Evolutionary conservation across 2,113 vertebrate genomes (phyloP).

Genomic region (Illadopsis cleaveri): DNA sequence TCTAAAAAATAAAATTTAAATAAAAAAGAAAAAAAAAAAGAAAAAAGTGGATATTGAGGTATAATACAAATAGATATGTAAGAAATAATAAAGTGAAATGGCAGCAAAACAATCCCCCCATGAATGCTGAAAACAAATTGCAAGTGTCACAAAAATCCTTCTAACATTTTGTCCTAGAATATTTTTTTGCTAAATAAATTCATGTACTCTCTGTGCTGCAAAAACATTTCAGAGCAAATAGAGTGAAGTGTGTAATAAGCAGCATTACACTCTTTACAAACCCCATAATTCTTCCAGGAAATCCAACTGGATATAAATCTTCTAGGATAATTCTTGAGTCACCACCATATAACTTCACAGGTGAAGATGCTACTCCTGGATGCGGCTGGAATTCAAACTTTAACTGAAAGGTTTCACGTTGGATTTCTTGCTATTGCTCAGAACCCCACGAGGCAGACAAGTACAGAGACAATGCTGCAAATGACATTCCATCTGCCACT

Average conservation of each 20-base stretch:
- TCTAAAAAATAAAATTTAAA: constrained; percentile 71
- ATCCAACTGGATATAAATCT: not conserved
- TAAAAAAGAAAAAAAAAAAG: not conserved
- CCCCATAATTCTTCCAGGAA: not conserved
- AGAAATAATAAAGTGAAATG: constrained; percentile 5
- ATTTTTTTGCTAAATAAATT: not conserved
- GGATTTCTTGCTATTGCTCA: not conserved
- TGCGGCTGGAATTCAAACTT: not conserved
- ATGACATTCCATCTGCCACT: not conserved
- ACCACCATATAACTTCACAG: not conserved
- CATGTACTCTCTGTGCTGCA: not conserved
- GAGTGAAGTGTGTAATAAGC: not conserved
- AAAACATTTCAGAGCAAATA: not conserved
- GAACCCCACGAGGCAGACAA: fast-evolving
- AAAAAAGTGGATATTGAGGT: not conserved
- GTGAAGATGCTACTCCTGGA: not conserved
- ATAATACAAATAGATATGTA: not conserved
- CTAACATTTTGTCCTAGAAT: not conserved
- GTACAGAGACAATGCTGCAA: not conserved
- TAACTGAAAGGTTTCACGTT: not conserved
- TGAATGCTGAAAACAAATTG: not conserved
- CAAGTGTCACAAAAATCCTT: not conserved
- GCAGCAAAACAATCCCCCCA: not conserved
- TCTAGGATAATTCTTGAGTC: not conserved
- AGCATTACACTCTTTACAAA: not conserved